A percentile compares a stretch with the other conserved stretches of the same genome.
Evolutionary conservation across 2,888 invertebrate species (phyloP).

Genomic region (Aphodius sticticus): DNA sequence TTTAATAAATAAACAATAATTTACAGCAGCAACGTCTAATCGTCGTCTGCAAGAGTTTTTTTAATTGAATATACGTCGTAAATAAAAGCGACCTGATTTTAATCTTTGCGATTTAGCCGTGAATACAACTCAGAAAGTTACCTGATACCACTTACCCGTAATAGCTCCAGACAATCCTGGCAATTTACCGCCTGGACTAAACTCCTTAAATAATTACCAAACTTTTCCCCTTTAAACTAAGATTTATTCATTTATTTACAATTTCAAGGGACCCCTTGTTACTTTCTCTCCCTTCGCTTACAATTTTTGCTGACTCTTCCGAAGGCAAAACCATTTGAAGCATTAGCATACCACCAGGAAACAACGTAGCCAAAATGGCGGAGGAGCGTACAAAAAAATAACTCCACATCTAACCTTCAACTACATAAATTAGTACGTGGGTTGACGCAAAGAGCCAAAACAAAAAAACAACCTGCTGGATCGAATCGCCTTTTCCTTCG

Average conservation of each 20-base stretch:
- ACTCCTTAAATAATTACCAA: not conserved
- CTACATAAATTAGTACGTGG: not conserved
- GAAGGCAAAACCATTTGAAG: not conserved
- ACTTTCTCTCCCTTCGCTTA: not conserved
- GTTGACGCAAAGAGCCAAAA: not conserved
- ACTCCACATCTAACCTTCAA: not conserved
- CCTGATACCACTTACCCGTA: not conserved
- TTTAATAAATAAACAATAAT: no score
- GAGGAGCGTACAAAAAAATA: not conserved
- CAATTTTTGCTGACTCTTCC: not conserved
- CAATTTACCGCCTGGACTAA: not conserved
- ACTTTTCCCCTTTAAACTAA: not conserved
- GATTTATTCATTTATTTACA: not conserved
- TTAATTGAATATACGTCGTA: not conserved
- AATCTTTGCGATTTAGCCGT: not conserved
- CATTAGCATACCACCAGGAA: not conserved
- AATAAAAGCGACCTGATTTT: not conserved
- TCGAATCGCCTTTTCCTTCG: not conserved
- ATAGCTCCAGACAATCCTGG: not conserved
- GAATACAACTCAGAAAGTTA: not conserved
- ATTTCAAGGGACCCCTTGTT: not conserved
- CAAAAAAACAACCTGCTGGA: not conserved
- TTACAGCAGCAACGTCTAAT: no score
- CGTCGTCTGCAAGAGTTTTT: no score
- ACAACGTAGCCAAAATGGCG: not conserved